phyloP scores from a whole-genome alignment of 2,113 vertebrate species.

The Vulpes lagopus region DNA sequence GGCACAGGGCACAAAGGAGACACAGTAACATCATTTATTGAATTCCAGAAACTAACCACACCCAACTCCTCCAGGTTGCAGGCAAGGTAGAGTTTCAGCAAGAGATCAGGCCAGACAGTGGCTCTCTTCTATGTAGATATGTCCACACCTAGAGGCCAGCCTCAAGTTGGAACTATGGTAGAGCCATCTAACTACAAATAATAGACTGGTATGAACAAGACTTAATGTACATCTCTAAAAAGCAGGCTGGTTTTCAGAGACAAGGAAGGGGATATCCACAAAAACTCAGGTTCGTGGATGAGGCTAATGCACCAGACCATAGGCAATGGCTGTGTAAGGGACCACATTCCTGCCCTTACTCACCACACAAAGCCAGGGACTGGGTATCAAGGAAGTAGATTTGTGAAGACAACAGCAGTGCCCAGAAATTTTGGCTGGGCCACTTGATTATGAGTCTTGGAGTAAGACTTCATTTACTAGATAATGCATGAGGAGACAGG shows the following conservation, averaged over 20 bases:
- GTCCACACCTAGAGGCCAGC: neutral
- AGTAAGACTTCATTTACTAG: neutral
- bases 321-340: neutral
- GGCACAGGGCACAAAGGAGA: neutral
- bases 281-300: neutral
- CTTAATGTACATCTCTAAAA: neutral
- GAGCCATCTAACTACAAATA: neutral
- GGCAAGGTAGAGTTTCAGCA: neutral
- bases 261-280: neutral
- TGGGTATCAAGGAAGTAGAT: neutral
- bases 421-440: neutral
- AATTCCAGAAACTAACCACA: constrained; percentile 1
- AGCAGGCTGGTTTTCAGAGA: neutral
- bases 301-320: neutral
- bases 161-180: neutral
- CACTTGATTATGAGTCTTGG: neutral
- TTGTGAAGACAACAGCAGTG: neutral
- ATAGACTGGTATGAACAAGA: neutral
- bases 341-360: neutral
- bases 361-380: neutral
- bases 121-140: neutral
- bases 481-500: neutral
- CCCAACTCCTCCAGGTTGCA: neutral
- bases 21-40: neutral
- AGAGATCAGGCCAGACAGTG: neutral